Conservation (phyloP, 2,888 invertebrate species). For the Tromatobia lineatoria region DNA sequence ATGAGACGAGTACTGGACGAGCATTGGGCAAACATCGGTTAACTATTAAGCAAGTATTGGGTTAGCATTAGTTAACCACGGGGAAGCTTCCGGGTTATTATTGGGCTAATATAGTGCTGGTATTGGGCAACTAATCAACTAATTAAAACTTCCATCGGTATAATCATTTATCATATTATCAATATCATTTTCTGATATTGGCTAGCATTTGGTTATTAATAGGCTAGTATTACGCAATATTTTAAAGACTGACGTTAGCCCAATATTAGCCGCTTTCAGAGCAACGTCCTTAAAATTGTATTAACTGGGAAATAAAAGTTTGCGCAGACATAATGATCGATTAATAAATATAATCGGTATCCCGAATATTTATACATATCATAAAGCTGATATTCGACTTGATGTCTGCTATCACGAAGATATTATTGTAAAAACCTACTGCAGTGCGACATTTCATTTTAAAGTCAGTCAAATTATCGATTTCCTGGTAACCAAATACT, state of each 20-base stretch:
- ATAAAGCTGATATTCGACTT: background rate
- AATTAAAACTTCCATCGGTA: too few relatives aligned
- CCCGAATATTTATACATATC: background rate
- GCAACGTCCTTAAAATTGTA: background rate
- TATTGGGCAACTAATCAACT: too few relatives aligned
- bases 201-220: background rate
- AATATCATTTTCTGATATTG: background rate
- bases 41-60: background rate
- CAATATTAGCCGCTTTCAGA: background rate
- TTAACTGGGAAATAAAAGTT: background rate
- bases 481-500: slow-evolving; percentile 6
- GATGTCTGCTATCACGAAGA: background rate
- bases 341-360: background rate
- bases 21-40: background rate
- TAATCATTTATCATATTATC: too few relatives aligned
- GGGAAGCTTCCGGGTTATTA: too few relatives aligned
- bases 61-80: background rate
- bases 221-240: background rate
- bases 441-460: background rate
- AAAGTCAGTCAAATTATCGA: background rate
- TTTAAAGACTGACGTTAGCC: background rate
- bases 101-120: too few relatives aligned
- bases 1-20: background rate
- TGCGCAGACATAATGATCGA: background rate
- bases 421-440: background rate